phyloP scores from a whole-genome alignment of 1,140 invertebrate species.

The Armadillidium nasatum region DNA sequence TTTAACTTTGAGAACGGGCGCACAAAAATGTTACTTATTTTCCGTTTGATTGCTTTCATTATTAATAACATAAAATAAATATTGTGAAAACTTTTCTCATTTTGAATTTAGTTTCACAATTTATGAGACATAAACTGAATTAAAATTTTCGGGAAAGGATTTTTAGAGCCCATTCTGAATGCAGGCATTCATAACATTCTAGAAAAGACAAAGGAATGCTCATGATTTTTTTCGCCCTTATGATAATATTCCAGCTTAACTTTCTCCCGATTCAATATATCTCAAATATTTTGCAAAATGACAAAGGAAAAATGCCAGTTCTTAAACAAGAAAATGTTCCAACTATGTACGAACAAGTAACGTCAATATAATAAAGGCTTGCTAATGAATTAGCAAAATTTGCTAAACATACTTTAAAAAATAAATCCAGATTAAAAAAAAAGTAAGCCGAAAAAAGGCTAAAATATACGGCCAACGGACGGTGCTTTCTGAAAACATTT shows the following conservation, averaged over 20 bases:
- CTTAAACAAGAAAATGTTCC: conserved; percentile 4
- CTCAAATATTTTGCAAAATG: conserved; percentile 8
- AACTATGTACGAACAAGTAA: conserved; percentile 4
- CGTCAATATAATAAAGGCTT: conserved; percentile 13
- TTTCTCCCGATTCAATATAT: conserved; percentile 8
- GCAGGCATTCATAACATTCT: conserved; percentile 12
- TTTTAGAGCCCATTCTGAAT: conserved; percentile 4
- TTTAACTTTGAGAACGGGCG: not conserved
- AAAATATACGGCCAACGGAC: conserved; percentile 9
- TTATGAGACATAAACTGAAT: conserved; percentile 1
- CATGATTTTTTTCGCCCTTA: not conserved
- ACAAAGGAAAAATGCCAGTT: not conserved
- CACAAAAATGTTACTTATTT: not conserved
- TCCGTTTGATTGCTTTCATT: conserved; percentile 1
- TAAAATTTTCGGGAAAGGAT: not conserved
- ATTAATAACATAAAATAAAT: conserved; percentile 13
- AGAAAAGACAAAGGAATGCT: not conserved
- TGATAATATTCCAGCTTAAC: conserved; percentile 10
- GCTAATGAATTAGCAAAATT: conserved; percentile 8
- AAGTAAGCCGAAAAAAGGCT: not conserved
- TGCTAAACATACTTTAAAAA: conserved; percentile 1
- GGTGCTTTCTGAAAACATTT: not conserved
- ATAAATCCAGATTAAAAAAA: too few relatives aligned
- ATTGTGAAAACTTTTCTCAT: conserved; percentile 11
- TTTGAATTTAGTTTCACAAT: conserved; percentile 12